phyloP scores from a whole-genome alignment of 2,888 invertebrate species.

The Tenthredo livida region DNA sequence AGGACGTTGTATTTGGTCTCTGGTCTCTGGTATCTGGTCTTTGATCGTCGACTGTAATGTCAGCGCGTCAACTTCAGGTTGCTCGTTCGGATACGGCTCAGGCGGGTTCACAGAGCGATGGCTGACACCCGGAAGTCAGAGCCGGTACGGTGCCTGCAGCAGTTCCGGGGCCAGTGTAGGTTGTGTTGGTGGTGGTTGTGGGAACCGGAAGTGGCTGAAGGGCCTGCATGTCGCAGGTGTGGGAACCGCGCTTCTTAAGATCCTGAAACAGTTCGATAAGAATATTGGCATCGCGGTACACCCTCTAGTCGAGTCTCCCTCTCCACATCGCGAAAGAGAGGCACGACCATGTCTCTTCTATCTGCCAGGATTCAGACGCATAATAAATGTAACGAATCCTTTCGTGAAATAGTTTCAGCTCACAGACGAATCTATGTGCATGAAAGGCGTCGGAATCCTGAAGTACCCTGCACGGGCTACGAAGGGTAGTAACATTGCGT shows the following conservation, averaged over 20 bases:
- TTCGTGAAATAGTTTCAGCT: background rate
- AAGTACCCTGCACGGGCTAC: background rate
- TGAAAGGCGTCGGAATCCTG: conserved; percentile 14
- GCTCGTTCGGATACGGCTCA: conserved; percentile 62
- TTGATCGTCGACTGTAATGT: conserved; percentile 32
- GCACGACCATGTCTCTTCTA: background rate
- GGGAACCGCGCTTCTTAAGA: conserved; percentile 78
- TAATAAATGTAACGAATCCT: background rate
- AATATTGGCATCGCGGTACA: conserved; percentile 70
- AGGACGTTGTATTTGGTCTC: conserved; percentile 13
- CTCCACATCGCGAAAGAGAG: background rate
- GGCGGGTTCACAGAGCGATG: conserved; percentile 75
- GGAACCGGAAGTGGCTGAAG: conserved; percentile 77
- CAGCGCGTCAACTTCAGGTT: conserved; percentile 22
- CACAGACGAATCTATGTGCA: too few species aligned
- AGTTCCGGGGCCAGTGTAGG: conserved; percentile 56
- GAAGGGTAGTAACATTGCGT: background rate
- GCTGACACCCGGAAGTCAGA: conserved; percentile 74
- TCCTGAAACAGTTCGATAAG: conserved; percentile 73
- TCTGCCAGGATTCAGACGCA: conserved; percentile 23
- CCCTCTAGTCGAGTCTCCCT: background rate
- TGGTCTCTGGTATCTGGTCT: conserved; percentile 31
- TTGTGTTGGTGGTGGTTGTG: conserved; percentile 68
- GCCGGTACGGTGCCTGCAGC: conserved; percentile 69
- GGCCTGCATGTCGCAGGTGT: conserved; percentile 78